Base-by-base conservation (phyloP, 2,113 vertebrate species). In the Trachemys scripta region DNA sequence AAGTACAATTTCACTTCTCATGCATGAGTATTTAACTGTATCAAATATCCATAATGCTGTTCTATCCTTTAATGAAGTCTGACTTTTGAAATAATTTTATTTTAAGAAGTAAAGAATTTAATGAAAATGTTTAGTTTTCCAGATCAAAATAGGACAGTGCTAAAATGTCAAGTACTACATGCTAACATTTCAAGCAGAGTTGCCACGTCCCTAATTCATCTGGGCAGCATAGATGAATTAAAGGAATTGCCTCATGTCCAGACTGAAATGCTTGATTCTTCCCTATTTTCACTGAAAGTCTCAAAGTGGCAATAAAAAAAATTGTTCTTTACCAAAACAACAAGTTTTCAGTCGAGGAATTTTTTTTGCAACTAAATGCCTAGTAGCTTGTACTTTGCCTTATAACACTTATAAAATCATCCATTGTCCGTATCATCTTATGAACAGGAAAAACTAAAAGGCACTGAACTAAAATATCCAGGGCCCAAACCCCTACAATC, bases 131-230 rank as follows among this genome's bases (percentile, higher is more conserved):
- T n/a, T 12, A 57, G 62, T 62, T 38, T 38, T 84, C 45, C 59
- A 80, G 50, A 6, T 27, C 47, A 47, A 19, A 31, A 35, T 69
- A n/a, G 8, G 25, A 25, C 24, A 42, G 25, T 47, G 38, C 10
- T 45, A 76, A 85, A 85, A 53, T 51, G 31, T 35, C 4, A 84
- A n/a, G 51, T 62, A 20, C 8, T 20, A 42, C 31, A 14, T 62
- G 19, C 59, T 87, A 89, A 16, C 79, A 85, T 69, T 95, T 89
- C 49, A 94, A 80, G 22, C 8, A 84, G n/a, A 10, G 57, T 65
- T 85, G 5, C 29, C 38, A 85, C 1, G 27, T 31, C 72, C 38
- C 53, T 31, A 93, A 89, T 11, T 8, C 25, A 17, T 0, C 42
- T 0, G 2, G 79, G 50, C 29, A 95, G 86, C 50, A 1, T 0